Evolutionary conservation across 2,888 invertebrate species (phyloP), one percentile per base, ranked within the genome.

Genomic region (Patella caerulea): DNA sequence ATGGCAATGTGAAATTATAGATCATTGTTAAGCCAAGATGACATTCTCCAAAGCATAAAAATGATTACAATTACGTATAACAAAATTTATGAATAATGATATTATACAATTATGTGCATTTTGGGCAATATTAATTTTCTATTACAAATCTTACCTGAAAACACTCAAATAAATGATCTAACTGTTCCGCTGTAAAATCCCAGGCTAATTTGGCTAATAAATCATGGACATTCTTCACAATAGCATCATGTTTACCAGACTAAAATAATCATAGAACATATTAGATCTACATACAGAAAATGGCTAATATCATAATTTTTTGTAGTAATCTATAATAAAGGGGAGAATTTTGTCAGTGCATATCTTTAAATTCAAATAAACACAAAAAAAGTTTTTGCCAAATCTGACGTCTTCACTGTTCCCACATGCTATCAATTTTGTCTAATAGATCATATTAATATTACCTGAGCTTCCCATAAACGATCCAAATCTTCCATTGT

Each of bases 161-260:
- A 92, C 98, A 98, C 89, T 97, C 97, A 93, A 99, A 98, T 55
- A 99, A 94, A 92, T 98, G 98, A 91, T 98, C 98, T 74, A 99
- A 93, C 91, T 99, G 98, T 91, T 98, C 98, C 1, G 98, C 97
- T 83, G 97, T 96, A 92, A 99, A 98, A 92, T 98, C 98, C 98
- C 98, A 98, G 0, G 99, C 98, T 75, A 99, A 93, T 92, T 98
- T 98, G 14, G 98, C 98, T 79, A 99, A 92, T 83, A 99, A 93
- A 91, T 98, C 98, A 91, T 99, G 98, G 70, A 99, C 96, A 91
- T 99, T 99, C 92, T 92, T 98, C 12, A 98, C 98, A 86, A 99
- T 99, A 12, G 98, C 98, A 92, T 98, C 98, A 92, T 98, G 98
- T 92, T 98, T 98, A 19, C 98, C 98, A 80, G 96, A 96, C 90